These are phyloP conservation scores for Eilema caniola DNA, from an alignment of 2,888 invertebrate genomes.

Conservation along the genomic window DNA sequence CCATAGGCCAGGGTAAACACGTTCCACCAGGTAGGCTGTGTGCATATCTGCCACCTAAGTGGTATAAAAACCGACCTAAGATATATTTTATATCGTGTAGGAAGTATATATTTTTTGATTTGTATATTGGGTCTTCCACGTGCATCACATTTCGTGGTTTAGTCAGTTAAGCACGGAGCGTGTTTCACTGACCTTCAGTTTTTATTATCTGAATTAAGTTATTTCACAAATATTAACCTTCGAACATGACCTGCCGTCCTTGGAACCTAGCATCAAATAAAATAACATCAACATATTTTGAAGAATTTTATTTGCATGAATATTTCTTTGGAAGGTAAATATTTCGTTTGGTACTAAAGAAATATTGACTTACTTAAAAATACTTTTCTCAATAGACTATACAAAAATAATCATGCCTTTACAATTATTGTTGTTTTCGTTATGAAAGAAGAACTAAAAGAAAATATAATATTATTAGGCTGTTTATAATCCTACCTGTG, in stretches of 20 bases:
- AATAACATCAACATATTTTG: constrained; percentile 21
- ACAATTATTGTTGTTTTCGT: constrained; percentile 50
- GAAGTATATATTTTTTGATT: background rate
- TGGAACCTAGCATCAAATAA: constrained; percentile 11
- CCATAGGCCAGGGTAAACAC: no score
- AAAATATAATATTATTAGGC: constrained; percentile 64
- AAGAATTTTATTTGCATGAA: constrained; percentile 57
- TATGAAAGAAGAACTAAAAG: constrained; percentile 68
- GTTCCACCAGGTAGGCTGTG: no score
- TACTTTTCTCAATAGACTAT: constrained; percentile 78
- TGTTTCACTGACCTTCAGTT: constrained; percentile 3
- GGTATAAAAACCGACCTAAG: no score
- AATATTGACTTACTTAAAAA: constrained; percentile 64
- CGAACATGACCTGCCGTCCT: background rate
- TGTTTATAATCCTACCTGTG: constrained; percentile 57
- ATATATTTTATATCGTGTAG: no score
- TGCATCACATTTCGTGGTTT: background rate
- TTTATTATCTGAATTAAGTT: constrained; percentile 13
- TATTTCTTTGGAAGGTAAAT: constrained; percentile 58
- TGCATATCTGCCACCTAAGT: no score
- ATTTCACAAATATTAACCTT: constrained; percentile 9
- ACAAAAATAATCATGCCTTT: constrained; percentile 76
- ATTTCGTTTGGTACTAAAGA: constrained; percentile 54
- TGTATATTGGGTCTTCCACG: constrained; percentile 14
- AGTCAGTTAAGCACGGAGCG: background rate